Conservation (phyloP, 2,113 vertebrate species). For the Lepus timidus region DNA sequence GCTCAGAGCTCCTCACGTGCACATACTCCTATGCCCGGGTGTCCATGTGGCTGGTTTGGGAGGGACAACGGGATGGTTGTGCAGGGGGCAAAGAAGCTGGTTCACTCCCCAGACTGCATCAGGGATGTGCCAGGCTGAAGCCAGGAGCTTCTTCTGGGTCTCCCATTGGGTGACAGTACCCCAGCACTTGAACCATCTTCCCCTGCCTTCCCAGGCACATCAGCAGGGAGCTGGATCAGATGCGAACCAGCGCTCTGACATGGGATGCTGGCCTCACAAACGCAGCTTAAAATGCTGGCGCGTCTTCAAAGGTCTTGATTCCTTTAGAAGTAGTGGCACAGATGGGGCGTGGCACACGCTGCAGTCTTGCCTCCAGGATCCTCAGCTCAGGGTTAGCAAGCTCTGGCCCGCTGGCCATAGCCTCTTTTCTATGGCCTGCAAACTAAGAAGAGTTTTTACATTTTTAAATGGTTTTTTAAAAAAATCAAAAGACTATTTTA, state of each 20-base stretch:
- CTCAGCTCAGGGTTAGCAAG: background rate
- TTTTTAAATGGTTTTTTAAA: constrained; percentile 10
- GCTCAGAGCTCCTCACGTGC: background rate
- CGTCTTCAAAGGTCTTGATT: background rate
- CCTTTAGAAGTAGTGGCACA: background rate
- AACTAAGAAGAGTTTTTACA: constrained; percentile 30
- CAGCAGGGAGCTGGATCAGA: too few species aligned
- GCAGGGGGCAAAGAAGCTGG: background rate
- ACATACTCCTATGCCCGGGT: background rate
- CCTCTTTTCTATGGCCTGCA: background rate
- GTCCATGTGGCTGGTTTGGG: background rate
- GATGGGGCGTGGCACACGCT: background rate
- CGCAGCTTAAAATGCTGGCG: too few species aligned
- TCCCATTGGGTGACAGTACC: too few species aligned
- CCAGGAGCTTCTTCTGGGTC: too few species aligned
- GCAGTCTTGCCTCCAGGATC: background rate
- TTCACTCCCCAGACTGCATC: too few species aligned
- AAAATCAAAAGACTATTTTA: constrained; percentile 11
- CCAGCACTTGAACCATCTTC: too few species aligned
- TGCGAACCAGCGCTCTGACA: too few species aligned
- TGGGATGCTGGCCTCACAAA: too few species aligned
- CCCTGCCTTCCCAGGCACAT: too few species aligned
- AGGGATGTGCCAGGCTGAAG: too few species aligned
- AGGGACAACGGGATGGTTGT: background rate
- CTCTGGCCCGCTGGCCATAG: background rate